Evolutionary conservation across 2,797 vertebrate genomes (phyloP), one percentile per base, ranked within the genome.

Genomic region (Phrynocephalus vlangalii): DNA sequence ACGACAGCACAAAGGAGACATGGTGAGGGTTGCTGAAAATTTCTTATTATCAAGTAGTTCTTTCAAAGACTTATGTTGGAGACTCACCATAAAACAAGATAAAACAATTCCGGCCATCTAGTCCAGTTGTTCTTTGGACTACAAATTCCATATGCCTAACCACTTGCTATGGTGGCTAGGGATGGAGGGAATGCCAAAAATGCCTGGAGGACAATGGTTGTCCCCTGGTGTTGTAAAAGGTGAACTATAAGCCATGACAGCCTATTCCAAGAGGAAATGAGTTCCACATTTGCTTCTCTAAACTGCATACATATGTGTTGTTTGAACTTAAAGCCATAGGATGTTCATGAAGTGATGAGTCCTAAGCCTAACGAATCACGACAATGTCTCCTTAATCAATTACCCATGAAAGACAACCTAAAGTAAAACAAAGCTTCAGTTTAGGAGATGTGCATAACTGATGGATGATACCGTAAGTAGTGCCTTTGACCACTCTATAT

Each of bases 371-470:
- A 88, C 18, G 85, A 44, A 26, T 87, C 87, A 38, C 87, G 80
- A 86, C 48, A 86, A 77, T 89, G 5, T 68, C 75, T 15, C 24
- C 86, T 93, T 83, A 84, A 88, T 90, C 85, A 91, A 66, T 90
- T 82, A 13, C n/a, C 90, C 83, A 33, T 56, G 84, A 88, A 79
- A 70, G 44, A 30, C 56, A 78, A 82, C 60, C 72, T 78, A 86
- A 90, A 92, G 66, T 83, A 89, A 93, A 94, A 92, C 18, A 91
- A 90, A 95, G 87, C 18, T 89, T 85, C 44, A 52, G 76, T 33
- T 92, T 87, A 86, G 68, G 85, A 89, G 76, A 44, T 86, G 66
- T 82, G 73, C 92, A 77, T 73, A 88, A 68, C 73, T 89, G 87
- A 94, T 91, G 71, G 73, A 92, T 79, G 88, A 9, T 72, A 84